A percentile compares a stretch with the other conserved stretches of the same genome.
phyloP scores from a whole-genome alignment of 1,140 invertebrate genomes.

The Drosophila parvula region DNA sequence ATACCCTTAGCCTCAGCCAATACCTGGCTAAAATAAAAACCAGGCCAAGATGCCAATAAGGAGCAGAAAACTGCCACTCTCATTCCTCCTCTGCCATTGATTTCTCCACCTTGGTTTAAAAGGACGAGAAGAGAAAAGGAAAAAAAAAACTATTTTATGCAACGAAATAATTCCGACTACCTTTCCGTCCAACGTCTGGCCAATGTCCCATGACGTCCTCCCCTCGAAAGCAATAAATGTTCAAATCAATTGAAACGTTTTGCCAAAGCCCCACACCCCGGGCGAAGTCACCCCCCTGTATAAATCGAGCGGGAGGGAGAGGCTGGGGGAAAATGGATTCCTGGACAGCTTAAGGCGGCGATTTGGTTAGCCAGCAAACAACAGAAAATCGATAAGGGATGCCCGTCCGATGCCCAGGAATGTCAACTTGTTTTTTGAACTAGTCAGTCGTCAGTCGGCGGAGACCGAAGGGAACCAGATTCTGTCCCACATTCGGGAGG shows the following conservation, averaged over 20 bases:
- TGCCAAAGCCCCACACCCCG: slow-evolving; percentile 70
- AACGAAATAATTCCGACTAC: slow-evolving; percentile 74
- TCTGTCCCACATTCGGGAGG: slow-evolving; percentile 45
- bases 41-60: slow-evolving; percentile 46
- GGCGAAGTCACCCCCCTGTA: slow-evolving; percentile 33
- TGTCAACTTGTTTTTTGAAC: slow-evolving; percentile 81
- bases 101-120: slow-evolving; percentile 52
- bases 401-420: slow-evolving; percentile 40
- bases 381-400: slow-evolving; percentile 75
- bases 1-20: background rate
- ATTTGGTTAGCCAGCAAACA: slow-evolving; percentile 65
- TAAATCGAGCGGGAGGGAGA: slow-evolving; percentile 48
- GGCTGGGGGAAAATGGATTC: slow-evolving; percentile 53
- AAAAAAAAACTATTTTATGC: slow-evolving; percentile 67
- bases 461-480: slow-evolving; percentile 18
- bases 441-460: slow-evolving; percentile 25
- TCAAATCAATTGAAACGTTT: slow-evolving; percentile 81
- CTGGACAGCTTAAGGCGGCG: slow-evolving; percentile 75
- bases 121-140: slow-evolving; percentile 28
- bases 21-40: slow-evolving; percentile 18
- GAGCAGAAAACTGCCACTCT: slow-evolving; percentile 23
- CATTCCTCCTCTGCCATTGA: slow-evolving; percentile 31
- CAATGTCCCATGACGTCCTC: slow-evolving; percentile 52
- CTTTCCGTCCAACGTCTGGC: slow-evolving; percentile 51
- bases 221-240: slow-evolving; percentile 77